Base-by-base conservation (phyloP, 2,888 invertebrate genomes). In the Eupithecia pulchellata region DNA sequence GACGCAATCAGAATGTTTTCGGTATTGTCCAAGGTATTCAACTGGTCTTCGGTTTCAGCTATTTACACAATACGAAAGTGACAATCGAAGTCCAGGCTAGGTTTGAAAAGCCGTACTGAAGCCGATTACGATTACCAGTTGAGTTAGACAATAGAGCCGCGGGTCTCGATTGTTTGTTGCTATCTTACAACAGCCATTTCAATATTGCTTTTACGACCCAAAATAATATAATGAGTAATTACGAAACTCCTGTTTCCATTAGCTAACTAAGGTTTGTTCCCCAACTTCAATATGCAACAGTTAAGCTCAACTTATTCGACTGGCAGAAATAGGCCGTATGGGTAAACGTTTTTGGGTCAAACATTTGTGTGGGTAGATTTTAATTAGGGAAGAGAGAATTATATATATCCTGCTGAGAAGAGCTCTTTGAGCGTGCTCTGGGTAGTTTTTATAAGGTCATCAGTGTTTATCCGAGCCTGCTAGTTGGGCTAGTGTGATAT, bases 261-360 rank as follows among this genome's bases (percentile, higher is more conserved):
- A 60, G 30, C 58, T 58, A 66, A 66, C 60, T 61, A 58, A 61
- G 34, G 36, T 25, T 47, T 47, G 25, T 47, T 47, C 11, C 4
- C 36, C 14, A 60, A 52, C 65, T 65, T 14, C 36, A 67, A 60
- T 64, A 64, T 67, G 65, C 72, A 68, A 42, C 72, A 58, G 67
- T 64, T 69, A 61, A 69, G 34, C 67, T 69, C 42, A n/a, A 32
- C 58, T 66, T 65, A 67, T 67, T 72, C 64, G 3, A 57, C 39
- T 47, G 42, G 52, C 34, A 64, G 34, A 69, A 66, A 66, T 68
- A 67, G 69, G 66, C 27, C 65, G 39, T 39, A 34, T 32, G 52
- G 58, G 66, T 69, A 67, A 67, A 73, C 57, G 69, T 73, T 69
- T 69, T 73, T 69, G 61, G 69, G 73, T 69, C 69, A 73, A 64